Base-by-base conservation (phyloP, 2,113 vertebrate genomes). In the Sinosuthora webbiana region DNA sequence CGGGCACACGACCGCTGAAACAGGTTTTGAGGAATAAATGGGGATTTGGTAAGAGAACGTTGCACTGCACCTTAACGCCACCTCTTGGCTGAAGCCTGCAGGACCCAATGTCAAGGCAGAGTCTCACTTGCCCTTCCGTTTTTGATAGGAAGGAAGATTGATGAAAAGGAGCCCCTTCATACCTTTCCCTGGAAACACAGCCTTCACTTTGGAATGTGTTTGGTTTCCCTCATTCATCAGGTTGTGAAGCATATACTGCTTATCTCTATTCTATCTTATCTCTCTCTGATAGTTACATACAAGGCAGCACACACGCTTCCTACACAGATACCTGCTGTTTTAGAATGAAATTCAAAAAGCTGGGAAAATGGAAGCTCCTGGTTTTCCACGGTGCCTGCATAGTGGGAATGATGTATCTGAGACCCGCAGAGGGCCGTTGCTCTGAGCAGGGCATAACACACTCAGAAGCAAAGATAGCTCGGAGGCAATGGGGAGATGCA, bases 41-140 rank as follows among this genome's bases (percentile, higher is more conserved):
- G 12, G 12, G 1, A 7, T 42, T 50, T n/a, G 42, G 28, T 22
- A 18, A 35, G 21, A 37, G n/a, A 78, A n/a, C 11, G 5, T 91
- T 96, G 45, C 55, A 3, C 52, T 97, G 93, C 83, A 25, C 44
- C 94, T 91, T 90, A 80, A 77, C 79, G 97, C 97, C 97, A 98
- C 93, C 97, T 98, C 90, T 97, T 85, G 97, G 97, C 91, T 83
- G 57, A 80, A 90, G 52, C 82, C 67, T 53, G 95, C 80, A 96
- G 91, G 62, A 39, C 42, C 31, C 50, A 21, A 5, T 1, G 44
- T 11, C 19, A 23, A 39, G 69, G 45, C 28, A 35, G 6, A 65
- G 21, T 6, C 39, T 37, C n/a, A 37, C 45, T 57, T 50, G 71
- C 13, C 42, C 19, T 75, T 64, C 39, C 4, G n/a, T 28, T 15